Evolutionary conservation across 2,113 vertebrate genomes (phyloP).

Genomic region (Microcebus lehilahytsara): DNA sequence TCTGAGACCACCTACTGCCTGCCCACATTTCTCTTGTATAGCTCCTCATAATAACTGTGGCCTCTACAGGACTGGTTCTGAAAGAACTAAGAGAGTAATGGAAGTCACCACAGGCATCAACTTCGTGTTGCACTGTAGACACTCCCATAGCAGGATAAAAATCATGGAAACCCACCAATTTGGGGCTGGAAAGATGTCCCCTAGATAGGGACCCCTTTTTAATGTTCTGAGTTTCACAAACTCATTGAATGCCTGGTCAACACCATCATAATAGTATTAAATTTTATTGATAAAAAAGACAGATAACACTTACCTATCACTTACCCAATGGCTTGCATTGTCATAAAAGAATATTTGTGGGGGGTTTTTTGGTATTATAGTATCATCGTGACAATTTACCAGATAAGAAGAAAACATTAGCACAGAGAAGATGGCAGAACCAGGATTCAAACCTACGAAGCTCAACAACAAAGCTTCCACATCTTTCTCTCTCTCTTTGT

Average conservation of each 20-base stretch:
- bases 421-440: not conserved
- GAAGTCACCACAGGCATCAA: not conserved
- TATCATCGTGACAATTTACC: not conserved
- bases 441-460: not conserved
- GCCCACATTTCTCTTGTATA: not conserved
- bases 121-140: not conserved
- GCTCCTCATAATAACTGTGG: not conserved
- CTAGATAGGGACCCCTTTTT: not conserved
- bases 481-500: not conserved
- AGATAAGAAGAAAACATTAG: not conserved
- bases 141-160: accelerated
- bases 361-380: not conserved
- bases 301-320: not conserved
- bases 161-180: not conserved
- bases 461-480: not conserved
- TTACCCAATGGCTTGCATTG: not conserved
- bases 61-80: not conserved
- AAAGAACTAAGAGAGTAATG: not conserved
- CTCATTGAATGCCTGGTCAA: not conserved
- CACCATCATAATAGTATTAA: not conserved
- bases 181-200: not conserved
- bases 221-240: not conserved
- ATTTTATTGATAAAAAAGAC: not conserved
- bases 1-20: not conserved
- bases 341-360: not conserved